Conservation (phyloP, 1,140 invertebrate species). For the Ostrea edulis region DNA sequence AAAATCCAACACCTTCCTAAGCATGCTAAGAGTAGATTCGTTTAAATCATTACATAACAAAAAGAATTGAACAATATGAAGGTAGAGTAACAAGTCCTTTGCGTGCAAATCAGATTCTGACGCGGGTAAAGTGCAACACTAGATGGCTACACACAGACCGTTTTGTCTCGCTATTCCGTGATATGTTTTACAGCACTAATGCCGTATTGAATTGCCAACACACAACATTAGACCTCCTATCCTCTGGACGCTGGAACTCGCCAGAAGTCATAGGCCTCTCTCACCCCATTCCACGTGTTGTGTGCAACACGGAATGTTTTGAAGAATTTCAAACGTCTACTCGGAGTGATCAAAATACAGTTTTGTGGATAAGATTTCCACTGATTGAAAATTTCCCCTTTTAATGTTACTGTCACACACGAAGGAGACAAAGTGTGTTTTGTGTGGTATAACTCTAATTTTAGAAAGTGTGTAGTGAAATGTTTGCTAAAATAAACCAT, state of each 20-base stretch:
- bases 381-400: neutral
- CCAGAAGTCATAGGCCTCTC: neutral
- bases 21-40: neutral
- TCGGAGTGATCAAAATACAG: neutral
- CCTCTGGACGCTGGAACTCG: neutral
- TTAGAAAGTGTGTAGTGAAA: neutral
- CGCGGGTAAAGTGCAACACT: neutral
- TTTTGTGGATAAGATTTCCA: neutral
- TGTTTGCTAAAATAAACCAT: neutral
- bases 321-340: slow-evolving; percentile 14
- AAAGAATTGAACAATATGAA: neutral
- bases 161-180: neutral
- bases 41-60: slow-evolving; percentile 29
- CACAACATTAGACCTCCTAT: neutral
- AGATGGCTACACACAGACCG: neutral
- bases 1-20: neutral
- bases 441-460: neutral
- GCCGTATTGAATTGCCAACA: neutral
- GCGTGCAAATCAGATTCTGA: neutral
- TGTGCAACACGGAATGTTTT: neutral
- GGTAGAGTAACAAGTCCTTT: neutral
- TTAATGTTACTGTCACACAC: neutral
- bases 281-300: neutral
- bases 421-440: neutral
- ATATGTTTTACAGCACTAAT: neutral